Conservation (phyloP, 2,797 vertebrate genomes). For the Sarcophilus harrisii region DNA sequence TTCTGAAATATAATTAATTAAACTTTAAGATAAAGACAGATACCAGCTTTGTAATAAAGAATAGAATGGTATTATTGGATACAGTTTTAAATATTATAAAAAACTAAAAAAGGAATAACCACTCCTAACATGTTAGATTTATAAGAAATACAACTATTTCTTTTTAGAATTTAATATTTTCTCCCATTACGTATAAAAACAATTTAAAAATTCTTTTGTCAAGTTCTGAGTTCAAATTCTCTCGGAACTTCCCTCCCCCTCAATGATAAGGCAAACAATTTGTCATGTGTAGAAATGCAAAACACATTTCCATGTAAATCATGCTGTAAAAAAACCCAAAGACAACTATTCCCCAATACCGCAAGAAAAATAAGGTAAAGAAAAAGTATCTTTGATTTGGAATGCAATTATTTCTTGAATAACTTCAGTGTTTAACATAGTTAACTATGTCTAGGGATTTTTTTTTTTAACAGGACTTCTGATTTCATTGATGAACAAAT, state of each 20-base stretch:
- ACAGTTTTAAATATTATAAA: slow-evolving; percentile 44
- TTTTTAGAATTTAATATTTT: background rate
- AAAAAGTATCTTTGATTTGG: slow-evolving; percentile 22
- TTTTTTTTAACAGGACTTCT: background rate
- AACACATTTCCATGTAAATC: background rate
- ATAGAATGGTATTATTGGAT: slow-evolving; percentile 17
- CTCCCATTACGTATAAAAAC: background rate
- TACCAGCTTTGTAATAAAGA: slow-evolving; percentile 22
- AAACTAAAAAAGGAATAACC: slow-evolving; percentile 36
- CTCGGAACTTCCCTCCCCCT: background rate
- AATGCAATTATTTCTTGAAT: slow-evolving; percentile 70
- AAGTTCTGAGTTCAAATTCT: background rate
- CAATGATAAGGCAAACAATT: background rate
- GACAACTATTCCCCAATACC: background rate
- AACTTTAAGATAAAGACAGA: slow-evolving; percentile 11
- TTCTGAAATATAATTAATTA: slow-evolving; percentile 31
- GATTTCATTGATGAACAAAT: background rate
- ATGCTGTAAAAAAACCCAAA: background rate
- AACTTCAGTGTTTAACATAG: slow-evolving; percentile 55
- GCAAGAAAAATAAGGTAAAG: background rate
- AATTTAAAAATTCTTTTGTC: background rate
- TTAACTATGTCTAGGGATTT: slow-evolving; percentile 33
- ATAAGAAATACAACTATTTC: slow-evolving; percentile 70
- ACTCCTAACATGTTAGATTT: background rate
- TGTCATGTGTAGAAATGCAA: background rate